Base-by-base conservation (phyloP, 2,797 vertebrate genomes). In the Bryconaethiops microstoma region DNA sequence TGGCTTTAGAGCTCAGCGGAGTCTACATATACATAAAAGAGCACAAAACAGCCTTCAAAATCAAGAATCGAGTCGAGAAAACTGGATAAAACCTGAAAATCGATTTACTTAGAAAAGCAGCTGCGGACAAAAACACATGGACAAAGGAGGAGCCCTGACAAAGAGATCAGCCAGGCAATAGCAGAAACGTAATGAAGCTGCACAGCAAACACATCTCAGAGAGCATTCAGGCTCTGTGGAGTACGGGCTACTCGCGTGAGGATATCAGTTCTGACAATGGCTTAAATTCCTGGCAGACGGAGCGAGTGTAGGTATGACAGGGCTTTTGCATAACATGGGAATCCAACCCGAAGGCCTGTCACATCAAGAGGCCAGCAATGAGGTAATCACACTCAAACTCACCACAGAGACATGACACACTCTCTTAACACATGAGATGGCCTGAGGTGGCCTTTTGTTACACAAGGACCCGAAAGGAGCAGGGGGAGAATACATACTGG, bases 231-330 rank as follows among this genome's bases (percentile, higher is more conserved):
- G 69, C 60, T 73, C 21, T n/a, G 48, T 14, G 5, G 23, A 55
- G 70, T 73, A 52, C 70, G 12, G 48, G 12, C 67, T 67, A 84
- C 83, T 89, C 87, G 86, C 81, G 88, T 85, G 88, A 91, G 73
- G 90, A 90, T 91, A 92, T 92, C 89, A 88, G 90, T 89, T 86
- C 88, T 90, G 90, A 90, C 90, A 91, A 88, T 87, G 88, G 87
- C 87, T 87, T 86, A 85, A 81, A 82, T 86, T 83, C 83, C 83
- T 52, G 67, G 87, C 88, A 85, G 86, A 87, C 90, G 88, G 91
- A 88, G 89, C 87, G 89, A 88, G 88, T 83, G 85, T 80, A 85
- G 88, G 77, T 87, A 84, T 89, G 89, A 92, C 85, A 87, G 87
- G 85, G 88, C 75, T 76, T 91, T 88, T 91, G 87, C 85, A 90